phyloP scores from a whole-genome alignment of 2,888 invertebrate species.

The Dasysyrphus tricinctus region DNA sequence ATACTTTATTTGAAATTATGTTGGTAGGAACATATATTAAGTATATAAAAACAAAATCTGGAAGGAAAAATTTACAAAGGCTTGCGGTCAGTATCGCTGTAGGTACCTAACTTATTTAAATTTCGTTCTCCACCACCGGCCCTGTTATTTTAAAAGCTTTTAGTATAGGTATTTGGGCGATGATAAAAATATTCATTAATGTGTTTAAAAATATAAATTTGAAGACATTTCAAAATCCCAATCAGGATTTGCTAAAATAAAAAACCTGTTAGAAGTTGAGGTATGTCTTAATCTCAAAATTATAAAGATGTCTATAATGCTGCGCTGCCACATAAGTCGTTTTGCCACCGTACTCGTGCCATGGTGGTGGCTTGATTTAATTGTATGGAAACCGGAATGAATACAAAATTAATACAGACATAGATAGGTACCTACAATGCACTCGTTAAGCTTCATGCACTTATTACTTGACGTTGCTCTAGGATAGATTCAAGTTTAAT shows the following conservation, averaged over 20 bases:
- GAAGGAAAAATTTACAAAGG: too few relatives aligned
- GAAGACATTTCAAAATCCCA: not conserved
- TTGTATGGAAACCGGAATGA: conserved; percentile 32
- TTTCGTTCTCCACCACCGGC: too few relatives aligned
- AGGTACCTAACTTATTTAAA: too few relatives aligned
- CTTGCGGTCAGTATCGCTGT: too few relatives aligned
- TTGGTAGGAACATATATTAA: too few relatives aligned
- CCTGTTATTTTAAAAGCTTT: too few relatives aligned
- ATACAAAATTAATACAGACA: not conserved
- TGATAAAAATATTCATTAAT: not conserved
- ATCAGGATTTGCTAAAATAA: not conserved
- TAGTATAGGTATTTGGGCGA: not conserved
- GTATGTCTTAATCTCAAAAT: not conserved
- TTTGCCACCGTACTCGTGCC: not conserved
- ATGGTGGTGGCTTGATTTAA: not conserved
- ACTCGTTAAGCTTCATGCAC: not conserved
- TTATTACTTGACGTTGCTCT: not conserved
- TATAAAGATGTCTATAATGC: not conserved
- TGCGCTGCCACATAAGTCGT: conserved; percentile 28
- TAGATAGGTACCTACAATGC: not conserved
- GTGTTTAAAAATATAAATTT: not conserved
- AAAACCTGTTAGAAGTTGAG: conserved; percentile 16
- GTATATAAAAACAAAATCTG: too few relatives aligned
- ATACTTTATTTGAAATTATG: too few relatives aligned
- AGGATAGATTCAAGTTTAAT: conserved; percentile 36